phyloP scores from a whole-genome alignment of 2,797 vertebrate genomes.

The Xenops minutus region DNA sequence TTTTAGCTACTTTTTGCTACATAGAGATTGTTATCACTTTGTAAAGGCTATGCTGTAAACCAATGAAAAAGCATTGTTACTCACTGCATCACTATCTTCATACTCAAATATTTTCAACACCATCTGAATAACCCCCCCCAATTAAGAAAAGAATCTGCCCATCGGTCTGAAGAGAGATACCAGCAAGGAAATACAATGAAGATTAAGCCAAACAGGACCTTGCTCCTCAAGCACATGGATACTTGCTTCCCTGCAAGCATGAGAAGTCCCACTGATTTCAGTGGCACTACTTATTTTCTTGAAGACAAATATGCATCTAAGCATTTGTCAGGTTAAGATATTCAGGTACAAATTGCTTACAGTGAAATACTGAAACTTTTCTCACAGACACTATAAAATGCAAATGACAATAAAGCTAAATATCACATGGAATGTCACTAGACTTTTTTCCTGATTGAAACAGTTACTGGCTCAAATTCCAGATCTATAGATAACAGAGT shows the following conservation, averaged over 20 bases:
- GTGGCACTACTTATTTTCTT: background rate
- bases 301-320: background rate
- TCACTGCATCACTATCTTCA: background rate
- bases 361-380: background rate
- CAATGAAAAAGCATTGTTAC: background rate
- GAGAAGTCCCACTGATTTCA: background rate
- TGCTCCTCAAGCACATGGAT: background rate
- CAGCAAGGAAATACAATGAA: background rate
- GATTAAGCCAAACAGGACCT: background rate
- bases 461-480: background rate
- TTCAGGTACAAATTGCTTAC: background rate
- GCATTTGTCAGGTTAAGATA: background rate
- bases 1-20: background rate
- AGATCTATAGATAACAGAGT: background rate
- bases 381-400: background rate
- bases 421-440: background rate
- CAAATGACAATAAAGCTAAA: background rate
- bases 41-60: background rate
- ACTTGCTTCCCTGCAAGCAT: background rate
- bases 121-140: background rate
- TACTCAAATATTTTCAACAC: background rate
- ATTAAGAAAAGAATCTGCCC: background rate
- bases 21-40: background rate
- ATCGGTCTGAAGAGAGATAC: background rate
- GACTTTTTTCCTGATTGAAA: background rate